Evolutionary conservation across 2,888 invertebrate genomes (phyloP).

Genomic region (Lasius platythorax): DNA sequence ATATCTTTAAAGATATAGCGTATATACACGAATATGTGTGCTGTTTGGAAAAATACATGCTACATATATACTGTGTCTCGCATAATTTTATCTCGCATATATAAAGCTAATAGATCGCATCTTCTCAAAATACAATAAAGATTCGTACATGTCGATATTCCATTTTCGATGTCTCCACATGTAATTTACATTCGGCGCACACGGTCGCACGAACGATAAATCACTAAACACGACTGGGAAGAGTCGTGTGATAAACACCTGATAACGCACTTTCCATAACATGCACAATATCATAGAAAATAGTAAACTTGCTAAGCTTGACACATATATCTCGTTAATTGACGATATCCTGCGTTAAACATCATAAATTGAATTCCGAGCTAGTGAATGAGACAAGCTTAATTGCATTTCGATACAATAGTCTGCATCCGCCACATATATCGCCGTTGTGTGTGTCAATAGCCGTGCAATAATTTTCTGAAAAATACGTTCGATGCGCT

Average conservation of each 20-base stretch:
- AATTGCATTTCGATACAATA: slow-evolving; percentile 65
- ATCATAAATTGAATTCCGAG: slow-evolving; percentile 62
- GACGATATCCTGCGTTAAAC: slow-evolving; percentile 50
- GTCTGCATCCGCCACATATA: neutral
- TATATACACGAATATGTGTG: neutral
- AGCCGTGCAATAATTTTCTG: slow-evolving; percentile 54
- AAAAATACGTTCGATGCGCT: neutral
- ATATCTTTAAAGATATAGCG: neutral
- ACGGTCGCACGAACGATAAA: slow-evolving; percentile 37
- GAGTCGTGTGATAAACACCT: slow-evolving; percentile 46
- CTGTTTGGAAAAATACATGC: neutral
- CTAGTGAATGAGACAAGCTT: slow-evolving; percentile 61
- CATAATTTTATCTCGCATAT: slow-evolving; percentile 15
- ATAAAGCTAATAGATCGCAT: neutral
- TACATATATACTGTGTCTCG: slow-evolving; percentile 6
- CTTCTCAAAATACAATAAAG: slow-evolving; percentile 45
- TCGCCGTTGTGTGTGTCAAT: slow-evolving; percentile 32
- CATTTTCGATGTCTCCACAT: slow-evolving; percentile 39
- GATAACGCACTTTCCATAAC: slow-evolving; percentile 52
- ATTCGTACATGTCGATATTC: slow-evolving; percentile 44
- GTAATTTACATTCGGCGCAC: slow-evolving; percentile 50
- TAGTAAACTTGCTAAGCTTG: slow-evolving; percentile 27
- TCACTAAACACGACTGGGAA: slow-evolving; percentile 29
- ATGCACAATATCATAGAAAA: slow-evolving; percentile 36
- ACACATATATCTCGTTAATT: slow-evolving; percentile 52